Base-by-base conservation (phyloP, 92 coral and sea anemone species). In the Hydrozoanthus gracilis region DNA sequence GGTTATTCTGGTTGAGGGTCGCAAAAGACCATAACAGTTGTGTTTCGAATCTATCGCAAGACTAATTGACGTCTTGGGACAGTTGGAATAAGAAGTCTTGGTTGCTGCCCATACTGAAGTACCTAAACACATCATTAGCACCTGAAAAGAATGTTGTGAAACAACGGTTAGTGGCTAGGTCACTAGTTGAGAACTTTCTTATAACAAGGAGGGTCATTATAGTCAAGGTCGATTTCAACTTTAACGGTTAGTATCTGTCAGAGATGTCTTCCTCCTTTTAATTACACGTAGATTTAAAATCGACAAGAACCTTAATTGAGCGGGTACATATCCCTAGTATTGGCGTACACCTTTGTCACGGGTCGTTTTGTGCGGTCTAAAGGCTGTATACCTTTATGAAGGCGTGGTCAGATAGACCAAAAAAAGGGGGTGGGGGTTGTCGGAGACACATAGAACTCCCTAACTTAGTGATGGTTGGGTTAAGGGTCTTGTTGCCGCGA, bases 391-490 rank as follows among this genome's bases (percentile, higher is more conserved):
- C 11, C 82, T 47, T 64, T 50, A 87, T 56, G 68, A 79, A 18
- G 18, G 27, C 60, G 82, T 86, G 89, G 71, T 86, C 89, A 76
- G 89, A 86, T 27, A 52, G 74, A 76, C 6, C 83, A 69, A 76
- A 86, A 76, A 3, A 84, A 70, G 70, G 89, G 82, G n/a, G n/a
- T n/a, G 48, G 49, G 58, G 49, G 74, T 54, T 7, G 58, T 54
- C 44, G 89, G 73, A 65, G 77, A 16, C 45, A 18, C 76, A 83
- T 83, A 83, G 55, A 71, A 83, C 55, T 16, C 51, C 82, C 60
- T 14, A 86, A 45, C 49, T 86, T 86, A 51, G 84, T 76, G 66
- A 71, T 27, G 35, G 50, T 27, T 27, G 39, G 39, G 39, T 27
- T 27, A 27, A 27, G 39, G 39, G 39, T 27, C 39, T 27, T 27